These are phyloP conservation scores for Plectrocnemia conspersa DNA, from an alignment of 1,140 invertebrate genomes.

Conservation along the genomic window DNA sequence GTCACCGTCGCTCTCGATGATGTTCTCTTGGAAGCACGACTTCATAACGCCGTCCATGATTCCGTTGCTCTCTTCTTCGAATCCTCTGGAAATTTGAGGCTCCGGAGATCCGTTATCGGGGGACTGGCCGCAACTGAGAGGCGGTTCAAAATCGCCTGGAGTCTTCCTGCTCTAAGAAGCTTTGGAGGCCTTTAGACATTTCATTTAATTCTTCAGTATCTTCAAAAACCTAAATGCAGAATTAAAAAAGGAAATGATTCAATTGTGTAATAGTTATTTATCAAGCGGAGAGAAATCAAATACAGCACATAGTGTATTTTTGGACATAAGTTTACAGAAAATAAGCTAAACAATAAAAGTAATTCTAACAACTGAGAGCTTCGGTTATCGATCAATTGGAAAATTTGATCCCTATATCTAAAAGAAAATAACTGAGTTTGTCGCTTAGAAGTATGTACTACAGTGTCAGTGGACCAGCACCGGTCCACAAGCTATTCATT, in stretches of 20 bases:
- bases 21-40: slow-evolving; percentile 27
- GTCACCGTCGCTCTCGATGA: slow-evolving; percentile 14
- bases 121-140: slow-evolving; percentile 15
- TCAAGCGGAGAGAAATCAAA: too few relatives aligned
- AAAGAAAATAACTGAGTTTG: too few relatives aligned
- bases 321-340: too few relatives aligned
- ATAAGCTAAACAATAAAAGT: too few relatives aligned
- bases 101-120: slow-evolving; percentile 22
- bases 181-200: slow-evolving; percentile 23
- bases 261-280: too few relatives aligned
- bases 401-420: too few relatives aligned
- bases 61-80: slow-evolving; percentile 33
- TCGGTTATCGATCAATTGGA: too few relatives aligned
- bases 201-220: slow-evolving; percentile 28
- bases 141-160: slow-evolving; percentile 27
- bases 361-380: too few relatives aligned
- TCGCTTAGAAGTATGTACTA: too few relatives aligned
- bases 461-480: too few relatives aligned
- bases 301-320: too few relatives aligned
- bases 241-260: background rate
- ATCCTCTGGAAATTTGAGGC: slow-evolving; percentile 18
- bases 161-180: slow-evolving; percentile 29
- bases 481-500: too few relatives aligned
- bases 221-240: slow-evolving; percentile 31
- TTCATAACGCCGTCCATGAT: slow-evolving; percentile 32